Conservation (phyloP, 2,888 invertebrate species). For the Cephus spinipes region DNA sequence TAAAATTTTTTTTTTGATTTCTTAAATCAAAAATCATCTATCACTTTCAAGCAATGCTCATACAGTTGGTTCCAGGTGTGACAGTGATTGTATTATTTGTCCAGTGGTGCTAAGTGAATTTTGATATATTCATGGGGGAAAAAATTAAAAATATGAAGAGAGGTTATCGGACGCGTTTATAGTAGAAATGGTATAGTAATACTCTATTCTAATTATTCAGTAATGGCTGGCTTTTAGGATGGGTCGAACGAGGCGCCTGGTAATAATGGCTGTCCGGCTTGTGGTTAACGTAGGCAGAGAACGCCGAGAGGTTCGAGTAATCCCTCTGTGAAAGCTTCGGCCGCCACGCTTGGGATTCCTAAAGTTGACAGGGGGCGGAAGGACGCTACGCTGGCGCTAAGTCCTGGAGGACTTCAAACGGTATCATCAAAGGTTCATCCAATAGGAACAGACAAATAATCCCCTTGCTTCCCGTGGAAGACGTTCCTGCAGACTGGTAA, state of each 20-base stretch:
- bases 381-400: slow-evolving; percentile 32
- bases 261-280: slow-evolving; percentile 63
- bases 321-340: slow-evolving; percentile 58
- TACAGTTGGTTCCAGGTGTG: not conserved
- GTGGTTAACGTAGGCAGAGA: slow-evolving; percentile 55
- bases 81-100: not conserved
- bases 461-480: slow-evolving; percentile 40
- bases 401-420: slow-evolving; percentile 53
- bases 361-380: slow-evolving; percentile 46
- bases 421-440: slow-evolving; percentile 64
- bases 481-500: not conserved
- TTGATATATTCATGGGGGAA: not conserved
- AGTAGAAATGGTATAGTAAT: not conserved
- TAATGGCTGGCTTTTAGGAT: slow-evolving; percentile 29
- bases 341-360: slow-evolving; percentile 31
- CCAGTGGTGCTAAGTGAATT: not conserved
- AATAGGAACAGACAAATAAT: slow-evolving; percentile 52
- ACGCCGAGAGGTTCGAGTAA: slow-evolving; percentile 56
- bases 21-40: not conserved
- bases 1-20: not conserved
- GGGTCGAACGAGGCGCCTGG: slow-evolving; percentile 42
- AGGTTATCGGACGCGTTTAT: not conserved
- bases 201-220: slow-evolving; percentile 54
- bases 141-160: not conserved
- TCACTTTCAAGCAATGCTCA: not conserved